phyloP scores from a whole-genome alignment of 2,797 vertebrate species.

The Hypotaenidia okinawae region DNA sequence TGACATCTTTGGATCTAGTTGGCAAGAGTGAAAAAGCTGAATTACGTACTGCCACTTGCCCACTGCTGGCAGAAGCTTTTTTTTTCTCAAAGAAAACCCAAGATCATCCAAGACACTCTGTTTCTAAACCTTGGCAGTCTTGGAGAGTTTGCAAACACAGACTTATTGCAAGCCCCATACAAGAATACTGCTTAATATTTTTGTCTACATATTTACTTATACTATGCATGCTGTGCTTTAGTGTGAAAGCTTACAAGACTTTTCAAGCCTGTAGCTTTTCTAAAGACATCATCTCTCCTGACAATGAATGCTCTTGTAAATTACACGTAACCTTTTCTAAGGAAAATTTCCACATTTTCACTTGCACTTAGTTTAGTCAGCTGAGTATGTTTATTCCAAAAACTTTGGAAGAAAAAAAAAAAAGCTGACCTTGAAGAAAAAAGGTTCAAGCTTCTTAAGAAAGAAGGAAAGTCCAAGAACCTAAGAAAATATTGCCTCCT shows the following conservation, averaged over 20 bases:
- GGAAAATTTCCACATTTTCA: background rate
- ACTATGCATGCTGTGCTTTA: background rate
- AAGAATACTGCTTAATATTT: background rate
- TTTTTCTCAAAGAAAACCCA: background rate
- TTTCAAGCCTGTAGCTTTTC: background rate
- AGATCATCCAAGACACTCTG: background rate
- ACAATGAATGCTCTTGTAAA: background rate
- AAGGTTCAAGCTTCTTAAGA: background rate
- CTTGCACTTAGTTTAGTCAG: background rate
- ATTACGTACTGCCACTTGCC: background rate
- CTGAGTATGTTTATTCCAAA: background rate
- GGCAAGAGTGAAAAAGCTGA: background rate
- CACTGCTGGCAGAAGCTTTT: background rate
- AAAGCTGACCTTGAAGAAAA: background rate
- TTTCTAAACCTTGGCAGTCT: constrained; percentile 5
- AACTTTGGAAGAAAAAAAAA: background rate
- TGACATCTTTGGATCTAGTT: background rate
- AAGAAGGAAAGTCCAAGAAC: background rate
- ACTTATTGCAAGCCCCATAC: background rate
- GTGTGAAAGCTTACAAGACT: background rate
- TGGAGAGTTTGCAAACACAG: background rate
- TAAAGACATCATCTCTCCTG: background rate
- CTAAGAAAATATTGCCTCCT: background rate
- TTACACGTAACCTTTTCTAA: background rate
- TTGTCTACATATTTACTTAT: background rate